Conservation (phyloP, 2,888 invertebrate species). For the Hirtodrosophila alboralis region DNA sequence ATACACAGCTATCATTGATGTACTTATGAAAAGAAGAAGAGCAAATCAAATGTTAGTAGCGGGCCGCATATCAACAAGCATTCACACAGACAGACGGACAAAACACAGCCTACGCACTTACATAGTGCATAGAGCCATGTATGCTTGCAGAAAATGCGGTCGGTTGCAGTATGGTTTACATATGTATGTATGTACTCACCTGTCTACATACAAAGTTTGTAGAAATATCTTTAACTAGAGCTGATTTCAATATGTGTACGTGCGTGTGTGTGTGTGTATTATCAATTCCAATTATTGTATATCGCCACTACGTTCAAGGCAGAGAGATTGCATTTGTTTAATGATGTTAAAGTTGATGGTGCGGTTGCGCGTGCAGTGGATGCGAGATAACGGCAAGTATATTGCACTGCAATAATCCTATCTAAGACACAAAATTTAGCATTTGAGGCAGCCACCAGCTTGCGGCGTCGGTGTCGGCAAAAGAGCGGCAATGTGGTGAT, state of each 20-base stretch:
- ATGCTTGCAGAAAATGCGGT: constrained; percentile 54
- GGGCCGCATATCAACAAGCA: constrained; percentile 53
- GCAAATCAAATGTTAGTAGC: constrained; percentile 33
- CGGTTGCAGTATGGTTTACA: constrained; percentile 43
- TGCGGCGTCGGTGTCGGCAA: constrained; percentile 35
- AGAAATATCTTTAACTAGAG: constrained; percentile 12
- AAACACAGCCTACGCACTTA: constrained; percentile 9
- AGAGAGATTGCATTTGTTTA: constrained; percentile 22
- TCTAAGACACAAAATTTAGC: constrained; percentile 27
- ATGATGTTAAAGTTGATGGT: constrained; percentile 14
- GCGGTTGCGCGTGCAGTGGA: background rate
- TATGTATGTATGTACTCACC: constrained; percentile 49
- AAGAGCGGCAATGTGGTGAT: constrained; percentile 25
- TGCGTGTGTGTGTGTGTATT: constrained; percentile 1
- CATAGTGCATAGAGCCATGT: constrained; percentile 1
- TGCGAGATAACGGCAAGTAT: constrained; percentile 30
- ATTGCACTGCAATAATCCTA: constrained; percentile 35
- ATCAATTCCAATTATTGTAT: constrained; percentile 34
- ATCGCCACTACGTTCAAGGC: constrained; percentile 1
- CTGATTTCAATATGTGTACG: constrained; percentile 5
- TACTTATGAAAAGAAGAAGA: constrained; percentile 22
- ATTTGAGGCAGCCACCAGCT: constrained; percentile 15
- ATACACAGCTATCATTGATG: constrained; percentile 16
- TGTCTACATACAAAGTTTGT: constrained; percentile 25
- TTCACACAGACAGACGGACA: constrained; percentile 40